These are phyloP conservation scores for Arrhamphus sclerolepis DNA, from an alignment of 2,797 vertebrate genomes.

Conservation along the genomic window DNA sequence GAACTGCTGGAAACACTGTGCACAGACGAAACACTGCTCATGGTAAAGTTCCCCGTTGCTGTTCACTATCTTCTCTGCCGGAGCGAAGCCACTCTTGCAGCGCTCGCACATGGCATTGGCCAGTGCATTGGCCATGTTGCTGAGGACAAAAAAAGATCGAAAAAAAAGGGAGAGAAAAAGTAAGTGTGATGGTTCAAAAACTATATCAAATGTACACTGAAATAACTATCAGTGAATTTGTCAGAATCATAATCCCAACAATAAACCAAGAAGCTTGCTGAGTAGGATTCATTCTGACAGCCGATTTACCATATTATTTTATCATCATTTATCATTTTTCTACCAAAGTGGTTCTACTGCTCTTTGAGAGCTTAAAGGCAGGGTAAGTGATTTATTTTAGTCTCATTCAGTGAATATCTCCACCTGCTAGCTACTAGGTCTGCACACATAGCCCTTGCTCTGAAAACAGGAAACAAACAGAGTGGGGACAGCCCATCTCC, in stretches of 20 bases:
- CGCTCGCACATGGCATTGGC: conserved; percentile 96
- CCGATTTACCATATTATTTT: too few relatives aligned
- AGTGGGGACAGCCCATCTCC: too few relatives aligned
- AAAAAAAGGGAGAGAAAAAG: background rate
- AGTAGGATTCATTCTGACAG: too few relatives aligned
- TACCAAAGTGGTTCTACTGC: too few relatives aligned
- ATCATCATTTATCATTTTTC: too few relatives aligned
- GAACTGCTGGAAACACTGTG: conserved; percentile 98
- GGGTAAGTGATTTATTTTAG: too few relatives aligned
- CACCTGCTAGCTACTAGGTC: too few relatives aligned
- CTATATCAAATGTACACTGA: background rate
- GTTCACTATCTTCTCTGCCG: conserved; percentile 96
- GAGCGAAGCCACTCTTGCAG: conserved; percentile 91
- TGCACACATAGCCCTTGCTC: too few relatives aligned
- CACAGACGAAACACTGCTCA: conserved; percentile 96
- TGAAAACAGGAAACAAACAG: too few relatives aligned
- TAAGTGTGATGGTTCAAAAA: background rate
- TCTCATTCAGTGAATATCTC: too few relatives aligned
- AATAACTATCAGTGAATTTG: background rate
- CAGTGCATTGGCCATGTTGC: conserved; percentile 97
- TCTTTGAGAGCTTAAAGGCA: too few relatives aligned
- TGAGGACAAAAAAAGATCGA: conserved; percentile 68
- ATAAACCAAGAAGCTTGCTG: too few relatives aligned
- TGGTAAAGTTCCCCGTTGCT: conserved; percentile 97
- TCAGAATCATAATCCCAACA: background rate